phyloP scores from a whole-genome alignment of 2,888 invertebrate species.

The Oligia fasciuncula region DNA sequence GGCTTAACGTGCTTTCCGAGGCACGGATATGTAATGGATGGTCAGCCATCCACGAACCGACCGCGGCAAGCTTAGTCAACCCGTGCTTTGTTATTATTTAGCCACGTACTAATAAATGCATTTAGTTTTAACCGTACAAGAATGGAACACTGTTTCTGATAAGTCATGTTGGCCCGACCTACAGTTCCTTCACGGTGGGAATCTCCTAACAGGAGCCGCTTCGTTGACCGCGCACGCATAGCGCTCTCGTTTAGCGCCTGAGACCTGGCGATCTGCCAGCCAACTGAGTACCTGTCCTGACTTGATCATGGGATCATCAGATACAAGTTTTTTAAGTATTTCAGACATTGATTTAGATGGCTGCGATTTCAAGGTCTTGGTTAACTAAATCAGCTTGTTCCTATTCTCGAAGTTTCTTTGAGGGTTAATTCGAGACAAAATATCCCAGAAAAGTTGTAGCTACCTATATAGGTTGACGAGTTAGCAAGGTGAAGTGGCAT shows the following conservation, averaged over 20 bases:
- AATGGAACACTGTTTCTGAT: slow-evolving; percentile 1
- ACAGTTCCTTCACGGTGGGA: slow-evolving; percentile 25
- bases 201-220: slow-evolving; percentile 3
- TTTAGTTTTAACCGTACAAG: neutral
- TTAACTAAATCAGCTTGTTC: neutral
- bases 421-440: neutral
- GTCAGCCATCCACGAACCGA: too few relatives aligned
- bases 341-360: slow-evolving; percentile 19
- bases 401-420: neutral
- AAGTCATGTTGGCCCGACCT: neutral
- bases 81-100: too few relatives aligned
- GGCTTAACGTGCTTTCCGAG: too few relatives aligned
- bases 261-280: slow-evolving; percentile 46
- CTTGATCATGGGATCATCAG: slow-evolving; percentile 32
- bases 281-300: slow-evolving; percentile 37
- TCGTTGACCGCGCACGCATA: slow-evolving; percentile 30
- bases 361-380: slow-evolving; percentile 33
- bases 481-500: neutral
- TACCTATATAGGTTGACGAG: neutral
- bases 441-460: neutral
- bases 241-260: slow-evolving; percentile 50
- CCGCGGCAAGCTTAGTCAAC: too few relatives aligned
- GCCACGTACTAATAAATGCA: neutral
- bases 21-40: too few relatives aligned
- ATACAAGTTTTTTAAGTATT: neutral